phyloP scores from a whole-genome alignment of 2,797 vertebrate species.

The Monodelphis domestica region DNA sequence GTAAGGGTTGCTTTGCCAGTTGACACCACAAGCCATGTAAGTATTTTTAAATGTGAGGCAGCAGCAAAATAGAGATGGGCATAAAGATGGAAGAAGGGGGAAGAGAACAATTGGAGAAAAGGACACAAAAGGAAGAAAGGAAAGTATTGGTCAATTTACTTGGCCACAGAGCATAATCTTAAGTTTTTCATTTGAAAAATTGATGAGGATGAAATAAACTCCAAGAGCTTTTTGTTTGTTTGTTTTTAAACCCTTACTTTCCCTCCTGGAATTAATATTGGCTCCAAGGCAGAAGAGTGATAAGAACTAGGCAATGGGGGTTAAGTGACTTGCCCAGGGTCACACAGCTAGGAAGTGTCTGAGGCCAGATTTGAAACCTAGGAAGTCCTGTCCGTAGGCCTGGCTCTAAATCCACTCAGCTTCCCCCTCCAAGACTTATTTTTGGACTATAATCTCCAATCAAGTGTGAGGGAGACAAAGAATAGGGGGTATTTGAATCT shows the following conservation, averaged over 20 bases:
- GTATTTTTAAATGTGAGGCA: slow-evolving; percentile 30
- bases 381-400: too few species aligned
- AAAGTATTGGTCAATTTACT: neutral
- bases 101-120: neutral
- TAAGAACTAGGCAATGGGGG: too few species aligned
- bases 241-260: too few species aligned
- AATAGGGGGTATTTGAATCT: too few species aligned
- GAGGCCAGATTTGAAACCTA: too few species aligned
- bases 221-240: too few species aligned
- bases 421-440: neutral
- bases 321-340: too few species aligned
- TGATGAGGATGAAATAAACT: neutral
- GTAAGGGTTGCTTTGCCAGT: neutral
- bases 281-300: too few species aligned
- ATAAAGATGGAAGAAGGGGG: neutral
- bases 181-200: slow-evolving; percentile 20
- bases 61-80: slow-evolving; percentile 18
- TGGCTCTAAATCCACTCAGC: too few species aligned
- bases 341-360: too few species aligned
- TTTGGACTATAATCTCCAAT: neutral
- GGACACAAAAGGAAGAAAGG: neutral
- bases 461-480: neutral
- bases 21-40: slow-evolving; percentile 1
- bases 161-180: neutral
- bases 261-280: too few species aligned